These are phyloP conservation scores for Musca domestica DNA, from an alignment of 1,140 invertebrate genomes.

Conservation along the genomic window DNA sequence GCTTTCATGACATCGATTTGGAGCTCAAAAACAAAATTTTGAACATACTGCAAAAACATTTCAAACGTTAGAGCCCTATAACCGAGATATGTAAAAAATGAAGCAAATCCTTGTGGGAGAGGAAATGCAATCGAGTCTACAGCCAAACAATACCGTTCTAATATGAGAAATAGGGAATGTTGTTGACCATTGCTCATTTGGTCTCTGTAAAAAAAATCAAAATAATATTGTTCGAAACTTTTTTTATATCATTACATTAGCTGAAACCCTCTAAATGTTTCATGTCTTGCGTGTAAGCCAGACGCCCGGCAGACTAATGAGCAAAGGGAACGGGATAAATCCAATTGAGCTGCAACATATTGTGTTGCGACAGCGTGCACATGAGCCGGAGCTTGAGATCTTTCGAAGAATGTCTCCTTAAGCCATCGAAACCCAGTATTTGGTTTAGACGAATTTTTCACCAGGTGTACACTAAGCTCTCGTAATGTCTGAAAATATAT, in stretches of 20 bases:
- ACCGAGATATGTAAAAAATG: conserved; percentile 82
- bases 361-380: conserved; percentile 78
- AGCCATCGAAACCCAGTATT: conserved; percentile 53
- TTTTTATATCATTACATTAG: conserved; percentile 63
- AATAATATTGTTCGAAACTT: background rate
- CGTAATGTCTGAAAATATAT: conserved; percentile 64
- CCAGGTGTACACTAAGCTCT: conserved; percentile 76
- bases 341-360: conserved; percentile 74
- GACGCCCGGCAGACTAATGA: conserved; percentile 69
- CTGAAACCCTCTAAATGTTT: conserved; percentile 72
- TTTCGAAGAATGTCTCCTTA: conserved; percentile 52
- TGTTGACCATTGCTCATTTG: conserved; percentile 67
- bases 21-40: conserved; percentile 76
- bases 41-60: conserved; percentile 76
- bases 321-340: conserved; percentile 73
- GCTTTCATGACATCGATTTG: conserved; percentile 84
- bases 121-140: conserved; percentile 79
- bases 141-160: conserved; percentile 75
- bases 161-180: conserved; percentile 67
- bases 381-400: conserved; percentile 65
- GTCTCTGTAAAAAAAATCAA: conserved; percentile 60
- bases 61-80: conserved; percentile 72
- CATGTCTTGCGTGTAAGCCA: conserved; percentile 63
- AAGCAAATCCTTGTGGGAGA: conserved; percentile 78
- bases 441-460: conserved; percentile 63